Evolutionary conservation across 2,797 vertebrate species (phyloP), one percentile per base, ranked within the genome.

Genomic region (Protonibea diacanthus): DNA sequence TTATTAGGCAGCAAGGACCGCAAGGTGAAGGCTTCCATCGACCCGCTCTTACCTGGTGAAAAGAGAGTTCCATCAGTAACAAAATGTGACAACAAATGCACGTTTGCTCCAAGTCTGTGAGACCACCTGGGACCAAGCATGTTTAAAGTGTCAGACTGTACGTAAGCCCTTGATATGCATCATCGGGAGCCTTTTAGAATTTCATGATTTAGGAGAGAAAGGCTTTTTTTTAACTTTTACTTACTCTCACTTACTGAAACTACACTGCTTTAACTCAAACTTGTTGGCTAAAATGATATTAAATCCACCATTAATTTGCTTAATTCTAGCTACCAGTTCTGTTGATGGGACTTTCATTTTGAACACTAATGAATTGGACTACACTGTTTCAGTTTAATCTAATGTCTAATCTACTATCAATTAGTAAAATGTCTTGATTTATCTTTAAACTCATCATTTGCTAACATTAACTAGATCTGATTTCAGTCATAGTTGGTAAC

Each of bases 1-100:
- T 96, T 93, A 29, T 97, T 96, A 0, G 98, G 98, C 81, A 99
- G 93, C 85, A 99, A 93, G 58, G 96, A 95, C 62, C 95, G 89
- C 88, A 97, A 76, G 72, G 92, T 75, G 89, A 99, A 98, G 0
- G 96, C 92, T 27, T 97, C 95, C 89, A 99, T 83, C 0, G 91
- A 81, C 1, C 95, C 95, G 55, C 95, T 97, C 74, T 99, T 99
- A 90, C 97, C 98, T 99, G 84, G 67, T 14, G 1, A 55, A 14
- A 52, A 65, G 52, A 40, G 65, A 49, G 5, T 15, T 1, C 3
- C 3, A 11, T 48, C 12, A 58, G 11, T 3, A 14, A 44, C 13
- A 53, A 38, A 63, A 51, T n/a, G n/a, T 21, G 42, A 72, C 33
- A 66, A 51, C 14, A 62, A 55, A 55, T 9, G 59, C 38, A 59